Evolutionary conservation across 2,888 invertebrate genomes (phyloP), one percentile per base, ranked within the genome.

Genomic region (Argyresthia albistria): DNA sequence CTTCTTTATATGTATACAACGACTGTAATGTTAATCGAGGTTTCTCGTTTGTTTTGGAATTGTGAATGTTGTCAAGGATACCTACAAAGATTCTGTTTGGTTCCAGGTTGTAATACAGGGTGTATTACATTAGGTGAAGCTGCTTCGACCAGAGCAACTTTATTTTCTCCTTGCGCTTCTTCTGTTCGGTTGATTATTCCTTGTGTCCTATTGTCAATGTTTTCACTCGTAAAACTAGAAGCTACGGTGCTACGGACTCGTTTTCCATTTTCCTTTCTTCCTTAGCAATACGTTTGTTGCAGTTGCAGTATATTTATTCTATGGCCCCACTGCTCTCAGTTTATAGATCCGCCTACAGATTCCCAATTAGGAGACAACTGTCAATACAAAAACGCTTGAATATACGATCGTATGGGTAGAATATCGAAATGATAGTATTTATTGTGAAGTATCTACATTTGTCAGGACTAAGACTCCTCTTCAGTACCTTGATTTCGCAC

Each of bases 21-120:
- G 37, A 37, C 36, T 37, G 48, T 65, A 73, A 74, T 70, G 67
- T 67, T 76, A 76, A 79, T 75, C 66, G 67, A 71, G 60, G 72
- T 73, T 73, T 68, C 67, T 66, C 65, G 63, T 71, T 68, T 56
- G 61, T 64, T 53, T 60, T 61, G 62, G 58, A 66, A 66, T 63
- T 64, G 67, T 72, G 73, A 73, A 74, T 68, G 64, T 25, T 25
- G 2, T 25, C 25, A 25, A 25, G 2, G 25, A 25, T 25, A 61
- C 2, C 70, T 63, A 73, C 71, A 72, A 71, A 72, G 70, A 69
- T 57, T 14, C 14, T 45, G 43, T 43, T 43, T 43, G 43, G 8
- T 43, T 25, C 25, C 6, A 25, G 25, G 25, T 25, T 25, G 6
- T 4, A 25, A 25, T 25, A 25, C 25, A 25, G 25, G 25, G 25